Evolutionary conservation across 2,888 invertebrate species (phyloP).

Genomic region (Nomada fabriciana): DNA sequence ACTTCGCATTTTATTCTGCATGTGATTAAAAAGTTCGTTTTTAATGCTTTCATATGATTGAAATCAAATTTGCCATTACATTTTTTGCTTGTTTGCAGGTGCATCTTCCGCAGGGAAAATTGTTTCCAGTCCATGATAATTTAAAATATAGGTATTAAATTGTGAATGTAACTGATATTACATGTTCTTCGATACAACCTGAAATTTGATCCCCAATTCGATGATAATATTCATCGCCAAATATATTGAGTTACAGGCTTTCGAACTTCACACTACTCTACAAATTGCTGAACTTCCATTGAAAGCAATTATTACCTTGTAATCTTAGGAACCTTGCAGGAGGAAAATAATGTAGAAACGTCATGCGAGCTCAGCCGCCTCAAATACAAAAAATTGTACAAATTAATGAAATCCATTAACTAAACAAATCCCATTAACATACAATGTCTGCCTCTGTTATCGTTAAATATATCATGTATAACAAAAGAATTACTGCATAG

Average conservation of each 20-base stretch:
- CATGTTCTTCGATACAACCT: neutral
- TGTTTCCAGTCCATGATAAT: neutral
- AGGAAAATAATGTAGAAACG: neutral
- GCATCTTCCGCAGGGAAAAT: no score
- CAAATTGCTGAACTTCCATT: neutral
- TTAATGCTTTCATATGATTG: no score
- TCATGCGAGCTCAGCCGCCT: neutral
- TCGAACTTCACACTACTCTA: neutral
- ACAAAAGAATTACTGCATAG: no score
- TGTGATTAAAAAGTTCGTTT: no score
- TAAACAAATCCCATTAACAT: neutral
- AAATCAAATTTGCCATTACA: no score
- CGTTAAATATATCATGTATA: neutral
- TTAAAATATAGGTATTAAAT: no score
- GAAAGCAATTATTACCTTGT: neutral
- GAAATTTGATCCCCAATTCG: constrained; percentile 3
- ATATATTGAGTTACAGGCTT: neutral
- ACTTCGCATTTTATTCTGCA: no score
- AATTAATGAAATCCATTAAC: neutral
- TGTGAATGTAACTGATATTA: neutral
- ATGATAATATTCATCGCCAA: neutral
- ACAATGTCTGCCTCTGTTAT: neutral
- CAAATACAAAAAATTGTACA: neutral
- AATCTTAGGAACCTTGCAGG: neutral
- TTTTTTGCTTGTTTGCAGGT: no score